Evolutionary conservation across 2,888 invertebrate genomes (phyloP).

Genomic region (Agrilus mali): DNA sequence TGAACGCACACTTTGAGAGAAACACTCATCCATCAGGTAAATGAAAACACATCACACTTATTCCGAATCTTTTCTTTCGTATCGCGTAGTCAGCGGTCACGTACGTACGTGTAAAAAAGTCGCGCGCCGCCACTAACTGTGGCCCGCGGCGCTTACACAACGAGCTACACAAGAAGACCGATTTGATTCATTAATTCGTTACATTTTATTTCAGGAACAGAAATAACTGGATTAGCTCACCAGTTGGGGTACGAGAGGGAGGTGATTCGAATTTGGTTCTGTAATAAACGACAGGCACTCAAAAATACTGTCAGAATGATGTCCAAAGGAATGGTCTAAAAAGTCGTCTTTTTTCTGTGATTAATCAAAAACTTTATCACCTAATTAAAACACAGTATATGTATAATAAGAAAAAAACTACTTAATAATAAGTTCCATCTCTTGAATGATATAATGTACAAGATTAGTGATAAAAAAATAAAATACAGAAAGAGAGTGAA

Average conservation of each 20-base stretch:
- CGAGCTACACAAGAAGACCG: not conserved
- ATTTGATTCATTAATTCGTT: constrained; percentile 2
- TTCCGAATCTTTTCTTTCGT: too few relatives aligned
- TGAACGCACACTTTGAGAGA: constrained; percentile 91
- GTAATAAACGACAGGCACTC: constrained; percentile 94
- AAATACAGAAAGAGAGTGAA: too few relatives aligned
- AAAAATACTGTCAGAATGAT: constrained; percentile 96
- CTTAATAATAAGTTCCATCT: too few relatives aligned
- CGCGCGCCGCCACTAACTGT: too few relatives aligned
- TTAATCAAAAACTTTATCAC: too few relatives aligned
- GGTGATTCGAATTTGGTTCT: constrained; percentile 98
- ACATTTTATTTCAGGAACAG: constrained; percentile 60
- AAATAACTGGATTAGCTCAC: constrained; percentile 91
- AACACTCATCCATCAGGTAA: constrained; percentile 96
- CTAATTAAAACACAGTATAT: too few relatives aligned
- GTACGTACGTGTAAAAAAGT: too few relatives aligned
- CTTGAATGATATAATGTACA: too few relatives aligned
- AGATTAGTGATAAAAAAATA: too few relatives aligned
- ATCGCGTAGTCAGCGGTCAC: too few relatives aligned
- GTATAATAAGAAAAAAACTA: too few relatives aligned
- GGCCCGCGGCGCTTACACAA: not conserved
- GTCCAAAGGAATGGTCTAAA: constrained; percentile 72
- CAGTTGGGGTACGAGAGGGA: constrained; percentile 94
- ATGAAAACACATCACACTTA: too few relatives aligned
- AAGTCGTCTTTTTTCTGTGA: constrained; percentile 1